phyloP scores from a whole-genome alignment of 2,113 vertebrate species.

The Alosa alosa region DNA sequence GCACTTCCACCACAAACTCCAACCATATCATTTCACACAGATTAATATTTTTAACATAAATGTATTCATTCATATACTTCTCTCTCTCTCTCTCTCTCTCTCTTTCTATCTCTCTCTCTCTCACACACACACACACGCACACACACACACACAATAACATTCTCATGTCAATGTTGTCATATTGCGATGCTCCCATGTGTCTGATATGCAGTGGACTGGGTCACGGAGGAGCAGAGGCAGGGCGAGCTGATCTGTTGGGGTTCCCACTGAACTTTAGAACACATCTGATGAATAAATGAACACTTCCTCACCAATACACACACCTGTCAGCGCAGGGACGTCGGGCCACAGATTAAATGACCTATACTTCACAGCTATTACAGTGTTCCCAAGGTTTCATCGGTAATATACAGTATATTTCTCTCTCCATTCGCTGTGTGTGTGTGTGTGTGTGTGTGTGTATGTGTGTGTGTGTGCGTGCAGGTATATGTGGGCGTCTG shows the following conservation, averaged over 20 bases:
- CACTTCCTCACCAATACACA: not conserved
- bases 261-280: constrained; percentile 3
- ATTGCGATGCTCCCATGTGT: not conserved
- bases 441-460: not conserved
- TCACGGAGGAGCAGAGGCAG: not conserved
- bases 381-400: not conserved
- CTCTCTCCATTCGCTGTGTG: not conserved
- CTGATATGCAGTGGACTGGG: not conserved
- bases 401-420: not conserved
- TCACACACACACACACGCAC: not conserved
- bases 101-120: not conserved
- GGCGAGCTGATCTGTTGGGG: not conserved
- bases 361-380: not conserved
- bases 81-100: not conserved
- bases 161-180: not conserved
- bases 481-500: not conserved
- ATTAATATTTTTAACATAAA: not conserved
- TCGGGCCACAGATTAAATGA: not conserved
- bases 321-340: constrained; percentile 2
- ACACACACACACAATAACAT: not conserved
- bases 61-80: not conserved
- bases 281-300: constrained; percentile 6
- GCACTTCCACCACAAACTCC: not conserved
- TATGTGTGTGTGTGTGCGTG: not conserved
- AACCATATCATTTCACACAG: not conserved